Conservation (phyloP, 2,797 vertebrate genomes). For the Gallinago nigripennis region DNA sequence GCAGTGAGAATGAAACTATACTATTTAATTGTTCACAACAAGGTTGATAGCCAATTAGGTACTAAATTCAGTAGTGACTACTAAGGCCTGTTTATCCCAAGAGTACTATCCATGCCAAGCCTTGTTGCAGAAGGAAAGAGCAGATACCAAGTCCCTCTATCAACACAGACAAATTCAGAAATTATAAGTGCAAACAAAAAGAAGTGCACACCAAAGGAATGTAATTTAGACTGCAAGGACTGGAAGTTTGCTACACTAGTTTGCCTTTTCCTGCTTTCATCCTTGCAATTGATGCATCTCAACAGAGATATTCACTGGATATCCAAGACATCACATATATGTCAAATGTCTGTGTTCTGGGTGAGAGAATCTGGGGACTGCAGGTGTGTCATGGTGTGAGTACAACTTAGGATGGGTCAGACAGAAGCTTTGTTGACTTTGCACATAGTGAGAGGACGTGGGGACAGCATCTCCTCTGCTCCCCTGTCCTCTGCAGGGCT, state of each 20-base stretch:
- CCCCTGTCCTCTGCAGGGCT: neutral
- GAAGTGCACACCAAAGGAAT: neutral
- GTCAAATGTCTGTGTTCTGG: neutral
- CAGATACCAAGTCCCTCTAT: neutral
- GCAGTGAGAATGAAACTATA: neutral
- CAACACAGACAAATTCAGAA: neutral
- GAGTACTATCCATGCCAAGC: neutral
- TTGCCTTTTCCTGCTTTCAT: neutral
- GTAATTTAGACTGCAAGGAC: neutral
- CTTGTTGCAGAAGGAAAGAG: neutral
- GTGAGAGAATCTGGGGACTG: neutral
- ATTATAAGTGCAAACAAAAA: neutral
- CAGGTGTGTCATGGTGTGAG: fast-evolving
- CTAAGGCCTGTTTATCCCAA: neutral
- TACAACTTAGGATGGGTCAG: neutral
- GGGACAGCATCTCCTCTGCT: neutral
- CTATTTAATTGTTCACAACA: neutral
- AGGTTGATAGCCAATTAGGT: neutral
- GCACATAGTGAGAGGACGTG: neutral
- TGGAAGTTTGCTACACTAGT: neutral
- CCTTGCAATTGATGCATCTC: neutral
- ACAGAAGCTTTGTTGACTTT: neutral
- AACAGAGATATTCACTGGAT: neutral
- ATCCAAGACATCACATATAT: neutral
- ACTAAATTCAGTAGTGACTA: neutral